Base-by-base conservation (phyloP, 2,113 vertebrate genomes). In the Psephotus haematonotus region DNA sequence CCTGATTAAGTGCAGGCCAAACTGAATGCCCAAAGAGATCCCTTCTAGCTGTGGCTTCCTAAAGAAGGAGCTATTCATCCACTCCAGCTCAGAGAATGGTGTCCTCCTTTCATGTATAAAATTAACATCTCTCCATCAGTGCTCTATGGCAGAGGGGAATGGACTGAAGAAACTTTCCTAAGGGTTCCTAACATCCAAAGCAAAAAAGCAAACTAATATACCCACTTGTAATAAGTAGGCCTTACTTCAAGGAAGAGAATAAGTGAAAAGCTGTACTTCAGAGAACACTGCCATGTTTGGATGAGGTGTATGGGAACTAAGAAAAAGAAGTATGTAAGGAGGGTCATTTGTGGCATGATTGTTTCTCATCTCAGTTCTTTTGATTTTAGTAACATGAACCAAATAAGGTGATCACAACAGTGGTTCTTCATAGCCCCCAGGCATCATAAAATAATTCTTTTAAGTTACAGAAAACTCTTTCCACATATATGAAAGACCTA, bases 191-290 rank as follows among this genome's bases (percentile, higher is more conserved):
- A 55, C 20, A 71, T 85, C 24, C 3, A 18, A 79, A 62, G 39
- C 62, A 53, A 90, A 82, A 89, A 52, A 15, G 8, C 8, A 71
- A 63, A 44, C 23, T 63, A 39, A 68, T 71, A 68, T 11, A 55
- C 2, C 5, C 35, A 50, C 8, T 55, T 9, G 7, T 59, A 79
- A 11, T 78, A 78, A 67, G 20, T 2, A 86, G 15, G 11, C 49
- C 15, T 63, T 71, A 43, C 28, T 76, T 91, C 25, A 89, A 75
- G 62, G 39, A 68, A 68, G 57, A 71, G 17, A 69, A 57, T 57
- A 81, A 82, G 68, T 41, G 4, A 79, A 92, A 85, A 60, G 3
- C 19, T 86, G n/a, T 50, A 82, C 27, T 95, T 86, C 57, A 87
- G 70, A 87, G 65, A 91, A 52, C 5, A 24, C 53, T 72, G 33